Base-by-base conservation (phyloP, 23 tunicate species). In the Trididemnum clinides region DNA sequence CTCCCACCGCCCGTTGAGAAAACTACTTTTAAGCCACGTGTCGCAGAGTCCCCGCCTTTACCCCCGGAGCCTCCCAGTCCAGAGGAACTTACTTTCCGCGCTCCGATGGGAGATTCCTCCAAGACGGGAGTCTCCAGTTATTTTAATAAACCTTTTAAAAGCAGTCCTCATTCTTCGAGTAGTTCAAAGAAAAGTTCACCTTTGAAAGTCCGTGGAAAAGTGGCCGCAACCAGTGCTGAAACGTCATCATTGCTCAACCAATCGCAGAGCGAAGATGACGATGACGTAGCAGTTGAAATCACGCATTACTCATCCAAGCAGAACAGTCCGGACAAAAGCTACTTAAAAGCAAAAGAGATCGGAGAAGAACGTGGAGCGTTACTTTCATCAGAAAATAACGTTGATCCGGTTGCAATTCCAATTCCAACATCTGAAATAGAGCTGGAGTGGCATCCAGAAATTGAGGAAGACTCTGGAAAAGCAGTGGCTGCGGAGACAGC, bases 221-320 rank as follows among this genome's bases (percentile, higher is more conserved):
- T 75, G 50, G 44, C 71, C 26, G 94, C 87, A 27, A 81, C 80
- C 39, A 34, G 27, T 38, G 94, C 80, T 37, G 94, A 89, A 54
- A 89, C 85, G 36, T 84, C 88, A 34, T 89, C 94, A 1, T 81
- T 89, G n/a, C 64, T 89, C n/a, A 75, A 84, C 29, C 77, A 65
- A 33, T 71, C 39, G n/a, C 44, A 78, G 12, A 78, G 85, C 33
- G 88, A 75, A 2, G 93, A 75, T 1, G 92, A 88, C 0, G 88
- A 80, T 0, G 75, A 37, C 10, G 59, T 44, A 10, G 21, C 38
- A 32, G 64, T 54, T 2, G 64, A 51, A 30, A 35, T 31, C 4
- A 29, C 69, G 39, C 39, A 72, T 27, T 83, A 34, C 50, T 33
- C 57, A 29, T 0, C 64, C 38, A 73, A 72, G 21, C 49, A 50